These are phyloP conservation scores for Pogonocichla stellata DNA, from an alignment of 2,113 vertebrate genomes.

Conservation along the genomic window DNA sequence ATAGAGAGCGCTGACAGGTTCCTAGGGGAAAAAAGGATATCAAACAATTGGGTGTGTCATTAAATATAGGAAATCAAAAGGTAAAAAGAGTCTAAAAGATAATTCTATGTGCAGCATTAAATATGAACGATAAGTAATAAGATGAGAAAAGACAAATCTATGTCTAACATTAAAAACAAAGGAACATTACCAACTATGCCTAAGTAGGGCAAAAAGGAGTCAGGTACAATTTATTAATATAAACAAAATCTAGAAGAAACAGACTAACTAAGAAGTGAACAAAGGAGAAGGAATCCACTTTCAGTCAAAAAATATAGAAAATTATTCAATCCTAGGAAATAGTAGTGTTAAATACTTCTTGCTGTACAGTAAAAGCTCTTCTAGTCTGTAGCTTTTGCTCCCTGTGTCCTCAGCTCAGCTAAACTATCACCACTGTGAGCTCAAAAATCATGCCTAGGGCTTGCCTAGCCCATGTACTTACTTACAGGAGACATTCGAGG, in stretches of 20 bases:
- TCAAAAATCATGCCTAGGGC: background rate
- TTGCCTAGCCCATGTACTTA: background rate
- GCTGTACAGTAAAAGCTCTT: background rate
- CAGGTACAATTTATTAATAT: conserved; percentile 61
- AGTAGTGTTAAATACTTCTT: background rate
- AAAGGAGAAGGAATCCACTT: conserved; percentile 20
- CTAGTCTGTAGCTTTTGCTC: background rate
- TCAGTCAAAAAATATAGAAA: background rate
- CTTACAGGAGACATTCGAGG: background rate
- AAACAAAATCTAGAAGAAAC: conserved; percentile 64
- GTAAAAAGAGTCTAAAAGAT: conserved; percentile 66
- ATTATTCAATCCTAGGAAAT: background rate
- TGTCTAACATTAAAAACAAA: conserved; percentile 71
- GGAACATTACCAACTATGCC: conserved; percentile 57
- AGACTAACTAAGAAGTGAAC: conserved; percentile 48
- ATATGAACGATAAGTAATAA: conserved; percentile 73
- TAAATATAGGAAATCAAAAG: conserved; percentile 68
- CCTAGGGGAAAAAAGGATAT: conserved; percentile 58
- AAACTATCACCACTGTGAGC: background rate
- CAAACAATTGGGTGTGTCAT: conserved; percentile 68
- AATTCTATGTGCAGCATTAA: conserved; percentile 69
- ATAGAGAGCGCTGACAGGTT: conserved; percentile 60
- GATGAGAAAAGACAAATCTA: conserved; percentile 61
- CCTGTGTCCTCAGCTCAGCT: background rate
- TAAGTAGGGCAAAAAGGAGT: conserved; percentile 71